Evolutionary conservation across 2,113 vertebrate genomes (phyloP), one percentile per base, ranked within the genome.

Genomic region (Myrmophylax atrothorax): DNA sequence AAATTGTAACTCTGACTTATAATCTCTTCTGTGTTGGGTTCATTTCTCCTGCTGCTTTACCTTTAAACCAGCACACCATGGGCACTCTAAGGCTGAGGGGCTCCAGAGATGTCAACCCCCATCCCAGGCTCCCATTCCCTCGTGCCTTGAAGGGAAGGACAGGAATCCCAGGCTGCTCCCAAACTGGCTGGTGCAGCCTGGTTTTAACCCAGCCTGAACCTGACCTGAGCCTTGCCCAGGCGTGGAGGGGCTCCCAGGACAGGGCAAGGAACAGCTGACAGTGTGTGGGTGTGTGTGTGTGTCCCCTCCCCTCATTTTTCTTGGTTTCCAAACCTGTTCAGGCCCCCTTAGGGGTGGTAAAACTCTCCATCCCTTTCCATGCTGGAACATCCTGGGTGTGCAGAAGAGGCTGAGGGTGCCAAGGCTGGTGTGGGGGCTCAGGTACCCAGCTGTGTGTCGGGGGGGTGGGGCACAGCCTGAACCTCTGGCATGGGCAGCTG

Each of bases 251-350:
- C 11, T 52, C 8, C 23, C 55, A 69, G 29, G 38, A n/a, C 24
- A 40, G 20, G 31, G 3, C 2, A 3, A 69, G 62, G 59, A 67
- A 24, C 5, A 4, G 25, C 4, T 77, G 44, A 46, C 64, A 58
- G 29, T 28, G 6, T 38, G n/a, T n/a, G n/a, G n/a, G 33, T 55
- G 52, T 58, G 52, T 53, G n/a, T 37, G 58, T 60, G n/a, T 60
- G 35, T 6, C 5, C 7, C 7, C 26, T 2, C 9, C 0, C 20
- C 53, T 18, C 1, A 1, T 9, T 47, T 47, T 38, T 31, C 53
- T 46, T 31, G 23, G 5, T 19, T 33, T 68, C 2, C 1, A 74
- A 40, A 33, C 38, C 28, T 60, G 23, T 19, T 52, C 2, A 6
- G 26, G 18, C 3, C 5, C 46, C 14, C 3, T 52, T 46, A 50